A percentile compares a stretch with the other conserved stretches of the same genome.
Conservation (phyloP, 2,888 invertebrate genomes). For the Stramonita haemastoma region DNA sequence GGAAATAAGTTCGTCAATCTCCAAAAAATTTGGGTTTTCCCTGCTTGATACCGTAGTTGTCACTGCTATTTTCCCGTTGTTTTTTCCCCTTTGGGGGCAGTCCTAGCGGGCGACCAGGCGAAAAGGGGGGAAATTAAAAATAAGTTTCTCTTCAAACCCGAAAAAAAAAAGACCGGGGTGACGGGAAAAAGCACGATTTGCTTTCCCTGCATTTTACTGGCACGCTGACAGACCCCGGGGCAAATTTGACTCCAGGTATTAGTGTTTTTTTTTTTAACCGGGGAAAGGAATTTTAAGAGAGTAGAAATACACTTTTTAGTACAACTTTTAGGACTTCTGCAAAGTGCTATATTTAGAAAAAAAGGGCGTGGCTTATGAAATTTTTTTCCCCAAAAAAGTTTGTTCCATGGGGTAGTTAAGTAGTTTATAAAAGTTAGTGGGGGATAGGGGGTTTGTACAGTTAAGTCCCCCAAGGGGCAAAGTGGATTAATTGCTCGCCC, state of each 20-base stretch:
- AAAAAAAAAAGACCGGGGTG: conserved; percentile 88
- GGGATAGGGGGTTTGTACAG: too few species aligned
- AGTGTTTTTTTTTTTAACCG: background rate
- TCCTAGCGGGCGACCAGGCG: conserved; percentile 19
- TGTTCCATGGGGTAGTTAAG: background rate
- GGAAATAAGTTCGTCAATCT: background rate
- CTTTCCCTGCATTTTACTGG: conserved; percentile 97
- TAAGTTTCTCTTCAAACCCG: conserved; percentile 78
- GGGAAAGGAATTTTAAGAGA: background rate
- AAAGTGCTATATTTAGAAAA: background rate
- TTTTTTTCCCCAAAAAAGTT: too few species aligned
- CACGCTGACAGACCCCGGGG: conserved; percentile 89
- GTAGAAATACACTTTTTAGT: background rate
- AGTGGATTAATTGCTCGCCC: background rate
- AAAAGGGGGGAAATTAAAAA: background rate
- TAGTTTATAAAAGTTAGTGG: too few species aligned
- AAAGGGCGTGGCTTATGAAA: background rate
- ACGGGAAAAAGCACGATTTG: conserved; percentile 91
- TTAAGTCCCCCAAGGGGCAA: background rate
- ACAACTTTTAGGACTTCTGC: background rate
- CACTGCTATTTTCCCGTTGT: background rate
- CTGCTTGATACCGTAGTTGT: background rate
- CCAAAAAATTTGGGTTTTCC: conserved; percentile 12
- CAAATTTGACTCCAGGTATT: conserved; percentile 87
- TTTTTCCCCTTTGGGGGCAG: background rate